Evolutionary conservation across 2,888 invertebrate genomes (phyloP), one percentile per base, ranked within the genome.

Genomic region (Epirrhoe alternata): DNA sequence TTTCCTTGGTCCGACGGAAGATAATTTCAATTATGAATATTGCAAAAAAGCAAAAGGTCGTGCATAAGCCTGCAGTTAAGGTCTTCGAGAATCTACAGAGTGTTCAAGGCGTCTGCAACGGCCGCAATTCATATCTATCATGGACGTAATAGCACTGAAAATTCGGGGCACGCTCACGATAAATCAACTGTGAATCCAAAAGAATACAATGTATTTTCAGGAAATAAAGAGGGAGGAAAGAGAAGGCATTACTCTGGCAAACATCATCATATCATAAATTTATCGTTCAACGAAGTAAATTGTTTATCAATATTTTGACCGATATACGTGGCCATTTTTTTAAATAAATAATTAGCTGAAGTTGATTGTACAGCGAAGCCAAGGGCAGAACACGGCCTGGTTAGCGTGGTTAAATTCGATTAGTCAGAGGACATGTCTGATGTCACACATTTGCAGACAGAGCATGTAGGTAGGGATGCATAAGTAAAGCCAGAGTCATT

Each of bases 331-430:
- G 61, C 31, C 33, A 47, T 58, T 53, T 64, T 38, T n/a, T n/a
- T n/a, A n/a, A 57, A 58, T 63, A 63, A 45, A 52, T 57, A 58
- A 64, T 58, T 38, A 35, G 24, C 16, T 61, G 35, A 49, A 33
- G 45, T 47, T 53, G 31, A 16, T 42, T 42, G 17, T 45, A 33
- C 17, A 60, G 52, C 7, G 33, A 53, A 56, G 56, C 56, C 61
- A 61, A 61, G 56, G 61, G 45, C 65, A 12, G 38, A 5, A 52
- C 56, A 31, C 49, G 61, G 54, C 58, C 58, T 53, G 49, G 58
- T 58, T 30, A 24, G 12, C 52, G 24, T 53, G 49, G 4, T 57
- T n/a, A 61, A 56, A 61, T 65, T 61, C n/a, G 47, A 65, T 65
- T 65, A 65, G 61, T 65, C 56, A 56, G 56, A 30, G n/a, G 6